Conservation (phyloP, 2,113 vertebrate genomes). For the Parotia lawesii region DNA sequence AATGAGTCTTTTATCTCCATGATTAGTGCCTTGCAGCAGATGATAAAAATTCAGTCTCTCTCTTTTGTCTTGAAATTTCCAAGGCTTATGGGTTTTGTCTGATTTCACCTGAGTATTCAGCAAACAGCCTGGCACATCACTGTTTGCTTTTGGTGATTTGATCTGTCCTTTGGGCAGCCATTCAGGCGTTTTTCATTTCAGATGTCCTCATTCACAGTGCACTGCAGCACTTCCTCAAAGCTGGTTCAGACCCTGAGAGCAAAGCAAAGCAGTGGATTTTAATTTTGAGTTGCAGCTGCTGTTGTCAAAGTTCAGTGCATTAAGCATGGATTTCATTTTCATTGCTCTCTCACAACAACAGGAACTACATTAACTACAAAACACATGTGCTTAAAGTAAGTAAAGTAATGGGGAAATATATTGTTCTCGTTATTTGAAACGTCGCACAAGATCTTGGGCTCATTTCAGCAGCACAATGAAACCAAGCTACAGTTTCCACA, state of each 20-base stretch:
- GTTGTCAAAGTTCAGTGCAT: slow-evolving; percentile 54
- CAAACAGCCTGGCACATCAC: neutral
- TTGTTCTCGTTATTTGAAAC: slow-evolving; percentile 33
- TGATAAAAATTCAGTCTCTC: neutral
- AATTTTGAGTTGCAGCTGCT: slow-evolving; percentile 59
- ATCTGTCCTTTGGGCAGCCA: slow-evolving; percentile 10
- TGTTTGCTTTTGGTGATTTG: slow-evolving; percentile 48
- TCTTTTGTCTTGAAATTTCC: slow-evolving; percentile 31
- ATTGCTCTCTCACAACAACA: slow-evolving; percentile 10
- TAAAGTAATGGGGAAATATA: slow-evolving; percentile 25
- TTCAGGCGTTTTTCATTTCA: neutral
- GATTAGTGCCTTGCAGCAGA: slow-evolving; percentile 10
- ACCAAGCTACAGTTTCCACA: neutral
- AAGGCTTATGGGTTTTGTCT: neutral
- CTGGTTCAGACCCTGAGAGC: slow-evolving; percentile 8
- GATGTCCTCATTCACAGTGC: neutral
- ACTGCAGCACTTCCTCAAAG: neutral
- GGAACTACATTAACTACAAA: slow-evolving; percentile 45
- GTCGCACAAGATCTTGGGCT: neutral
- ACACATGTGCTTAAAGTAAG: slow-evolving; percentile 11
- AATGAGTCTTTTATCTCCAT: neutral
- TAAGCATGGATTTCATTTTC: slow-evolving; percentile 46
- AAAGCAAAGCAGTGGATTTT: slow-evolving; percentile 35
- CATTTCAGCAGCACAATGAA: slow-evolving; percentile 7
- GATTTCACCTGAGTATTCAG: slow-evolving; percentile 20